Base-by-base conservation (phyloP, 2,797 vertebrate genomes). In the Arremon aurantiirostris region DNA sequence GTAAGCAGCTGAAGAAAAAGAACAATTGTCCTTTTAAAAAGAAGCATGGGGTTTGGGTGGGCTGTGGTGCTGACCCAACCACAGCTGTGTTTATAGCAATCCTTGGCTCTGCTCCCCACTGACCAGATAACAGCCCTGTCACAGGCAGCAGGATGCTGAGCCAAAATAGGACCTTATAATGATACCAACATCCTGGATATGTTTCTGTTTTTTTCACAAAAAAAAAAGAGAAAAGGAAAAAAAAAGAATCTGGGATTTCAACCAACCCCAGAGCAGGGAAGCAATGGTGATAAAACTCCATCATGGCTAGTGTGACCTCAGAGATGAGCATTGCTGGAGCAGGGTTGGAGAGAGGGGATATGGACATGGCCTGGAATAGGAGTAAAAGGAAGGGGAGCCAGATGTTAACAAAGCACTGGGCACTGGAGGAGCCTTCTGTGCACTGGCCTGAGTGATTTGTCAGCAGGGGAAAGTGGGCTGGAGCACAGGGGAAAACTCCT, bases 111-210 rank as follows among this genome's bases (percentile, higher is more conserved):
- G 2, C 66, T 96, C 79, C 83, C 56, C 66, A 18, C 90, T 93
- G 94, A 91, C 94, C 92, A 94, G 89, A 90, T 94, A 92, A 91
- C 92, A 56, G 28, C 50, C n/a, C 82, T 88, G 88, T 94, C 89
- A 91, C 71, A 97, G 81, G 71, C 96, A 93, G 92, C 30, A 24
- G 95, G 92, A 90, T 80, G 59, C 77, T 77, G 85, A 94, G 92
- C 86, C 57, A 78, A 96, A 96, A 95, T 90, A 91, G 75, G 87
- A 88, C 87, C 94, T 96, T 73, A 73, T 89, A 89, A 94, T 91
- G 89, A 89, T 71, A 90, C 82, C 82, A 94, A 80, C 70, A 95
- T 95, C 94, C 94, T 91, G 90, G 57, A 63, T 91, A 22, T 60
- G 28, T 89, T 94, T 90, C 70, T 92, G 14, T 65, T 89, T 81